phyloP scores from a whole-genome alignment of 2,888 invertebrate genomes.

The Idaea dimidiata region DNA sequence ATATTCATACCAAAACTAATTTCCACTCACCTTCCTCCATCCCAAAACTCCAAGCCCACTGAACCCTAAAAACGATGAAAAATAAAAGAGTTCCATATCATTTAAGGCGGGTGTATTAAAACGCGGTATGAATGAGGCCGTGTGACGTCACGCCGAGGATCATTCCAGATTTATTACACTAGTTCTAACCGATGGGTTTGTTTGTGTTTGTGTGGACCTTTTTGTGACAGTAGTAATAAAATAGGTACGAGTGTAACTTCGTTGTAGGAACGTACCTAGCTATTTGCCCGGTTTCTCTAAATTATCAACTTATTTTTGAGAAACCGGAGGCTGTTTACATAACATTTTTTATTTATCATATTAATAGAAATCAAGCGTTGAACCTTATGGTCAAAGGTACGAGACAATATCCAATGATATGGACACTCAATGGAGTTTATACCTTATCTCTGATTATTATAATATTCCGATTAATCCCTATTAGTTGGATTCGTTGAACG shows the following conservation, averaged over 20 bases:
- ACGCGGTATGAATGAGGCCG: background rate
- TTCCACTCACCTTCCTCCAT: background rate
- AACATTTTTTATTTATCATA: too few relatives aligned
- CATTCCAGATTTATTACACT: background rate
- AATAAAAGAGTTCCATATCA: conserved; percentile 35
- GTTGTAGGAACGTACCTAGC: background rate
- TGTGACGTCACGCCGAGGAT: background rate
- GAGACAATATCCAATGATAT: too few relatives aligned
- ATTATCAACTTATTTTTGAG: too few relatives aligned
- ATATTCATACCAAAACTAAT: conserved; percentile 6
- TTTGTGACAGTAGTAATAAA: background rate
- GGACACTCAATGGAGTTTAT: too few relatives aligned
- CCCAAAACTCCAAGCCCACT: conserved; percentile 33
- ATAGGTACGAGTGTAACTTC: background rate
- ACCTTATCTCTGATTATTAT: too few relatives aligned
- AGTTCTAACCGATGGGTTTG: conserved; percentile 2
- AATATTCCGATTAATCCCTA: too few relatives aligned
- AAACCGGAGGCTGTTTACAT: too few relatives aligned
- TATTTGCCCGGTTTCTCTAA: too few relatives aligned
- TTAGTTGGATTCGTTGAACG: too few relatives aligned
- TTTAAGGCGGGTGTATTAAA: conserved; percentile 41
- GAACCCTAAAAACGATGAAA: conserved; percentile 38
- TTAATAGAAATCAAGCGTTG: too few relatives aligned
- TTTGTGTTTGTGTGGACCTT: background rate
- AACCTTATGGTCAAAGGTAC: too few relatives aligned